These are phyloP conservation scores for Chloropsis cyanopogon DNA, from an alignment of 2,113 vertebrate species.

Conservation along the genomic window DNA sequence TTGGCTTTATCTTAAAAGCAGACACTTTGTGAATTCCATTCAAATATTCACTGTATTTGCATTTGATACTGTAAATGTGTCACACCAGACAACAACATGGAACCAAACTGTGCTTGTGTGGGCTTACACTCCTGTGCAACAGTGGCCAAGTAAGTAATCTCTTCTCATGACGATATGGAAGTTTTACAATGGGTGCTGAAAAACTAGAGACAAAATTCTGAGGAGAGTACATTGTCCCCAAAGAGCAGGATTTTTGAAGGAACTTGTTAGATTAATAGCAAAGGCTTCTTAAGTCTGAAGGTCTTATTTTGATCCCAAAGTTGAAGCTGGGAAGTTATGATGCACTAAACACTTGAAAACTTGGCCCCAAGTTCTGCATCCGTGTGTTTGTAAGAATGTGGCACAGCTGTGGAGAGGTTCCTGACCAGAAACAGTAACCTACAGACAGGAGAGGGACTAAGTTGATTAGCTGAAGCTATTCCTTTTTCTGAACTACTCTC, in stretches of 20 bases:
- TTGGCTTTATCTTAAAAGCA: slow-evolving; percentile 38
- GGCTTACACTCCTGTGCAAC: not conserved
- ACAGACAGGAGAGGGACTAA: not conserved
- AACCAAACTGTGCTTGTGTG: not conserved
- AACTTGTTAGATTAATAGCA: not conserved
- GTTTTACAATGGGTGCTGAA: not conserved
- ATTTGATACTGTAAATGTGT: not conserved
- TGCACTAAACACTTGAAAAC: not conserved
- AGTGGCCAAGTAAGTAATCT: not conserved
- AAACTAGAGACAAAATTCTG: not conserved
- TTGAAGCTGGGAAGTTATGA: not conserved
- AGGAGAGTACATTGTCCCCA: not conserved
- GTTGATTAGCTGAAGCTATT: not conserved
- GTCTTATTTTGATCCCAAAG: not conserved
- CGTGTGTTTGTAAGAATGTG: not conserved
- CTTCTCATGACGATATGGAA: not conserved
- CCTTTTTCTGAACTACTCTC: not conserved
- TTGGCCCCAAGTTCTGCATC: not conserved
- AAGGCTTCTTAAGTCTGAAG: not conserved
- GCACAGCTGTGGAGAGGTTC: not conserved
- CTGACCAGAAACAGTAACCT: not conserved
- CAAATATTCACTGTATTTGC: slow-evolving; percentile 47
- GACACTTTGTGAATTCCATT: slow-evolving; percentile 25
- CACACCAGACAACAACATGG: not conserved
- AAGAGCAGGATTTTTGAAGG: not conserved